Base-by-base conservation (phyloP, 2,113 vertebrate species). In the Aix galericulata region DNA sequence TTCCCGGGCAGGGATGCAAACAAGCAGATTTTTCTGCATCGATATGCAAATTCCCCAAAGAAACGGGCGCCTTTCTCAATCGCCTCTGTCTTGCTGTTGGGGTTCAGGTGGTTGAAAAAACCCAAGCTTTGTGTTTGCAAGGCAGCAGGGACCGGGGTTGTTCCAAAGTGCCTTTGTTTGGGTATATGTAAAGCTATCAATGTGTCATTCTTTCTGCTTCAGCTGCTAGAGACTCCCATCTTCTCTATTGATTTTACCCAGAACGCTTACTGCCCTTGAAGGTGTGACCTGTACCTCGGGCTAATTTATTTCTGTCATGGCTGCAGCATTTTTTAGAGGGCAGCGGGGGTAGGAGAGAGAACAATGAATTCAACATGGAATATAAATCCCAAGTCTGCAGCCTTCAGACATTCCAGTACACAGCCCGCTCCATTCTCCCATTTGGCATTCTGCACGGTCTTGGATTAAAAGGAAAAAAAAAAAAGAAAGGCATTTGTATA, bases 271-370 rank as follows among this genome's bases (percentile, higher is more conserved):
- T 97, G 97, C 97, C 96, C 97, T 97, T 97, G 95, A 97, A 97
- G 96, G 98, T 98, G 98, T 98, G 98, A 97, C 97, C 98, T 97
- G 97, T 96, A 97, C 97, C 98, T 98, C 96, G 5, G 86, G 96
- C 97, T 98, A 96, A 98, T 97, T 97, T 97, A 98, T 98, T 98
- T 98, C 97, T 96, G 97, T 98, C 98, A 96, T 91, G 97, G 97
- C 97, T 96, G 94, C 88, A 93, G 94, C 89, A 82, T 96, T 94
- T 96, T 94, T 95, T 74, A 59, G 92, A 93, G 91, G 93, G 92
- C 94, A 85, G 85, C 2, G 4, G 90, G 90, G 27, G 71, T 93
- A 79, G 93, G 87, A 89, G 79, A 71, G 76, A 64, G 87, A 95
- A 96, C 48, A 81, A 93, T 76, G 84, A 77, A 93, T 95, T 92